These are phyloP conservation scores for Hyles euphorbiae DNA, from an alignment of 1,140 invertebrate genomes.

Conservation along the genomic window DNA sequence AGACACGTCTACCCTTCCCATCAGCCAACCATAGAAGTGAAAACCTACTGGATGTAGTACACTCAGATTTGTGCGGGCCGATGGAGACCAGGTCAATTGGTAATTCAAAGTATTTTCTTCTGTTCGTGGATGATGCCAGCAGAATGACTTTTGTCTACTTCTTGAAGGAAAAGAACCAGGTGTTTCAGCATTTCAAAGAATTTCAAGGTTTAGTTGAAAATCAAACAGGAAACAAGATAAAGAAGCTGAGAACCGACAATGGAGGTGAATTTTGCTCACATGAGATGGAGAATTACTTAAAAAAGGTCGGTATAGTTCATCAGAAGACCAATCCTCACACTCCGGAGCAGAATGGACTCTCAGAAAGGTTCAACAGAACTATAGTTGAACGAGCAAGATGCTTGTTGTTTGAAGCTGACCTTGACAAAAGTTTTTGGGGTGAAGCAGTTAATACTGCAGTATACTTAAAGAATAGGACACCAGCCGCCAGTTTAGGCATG, in stretches of 20 bases:
- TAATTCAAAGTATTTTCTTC: slow-evolving; percentile 5
- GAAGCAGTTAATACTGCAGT: slow-evolving; percentile 5
- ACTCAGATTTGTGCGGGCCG: slow-evolving; percentile 6
- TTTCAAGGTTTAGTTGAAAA: slow-evolving; percentile 1
- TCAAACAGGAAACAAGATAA: slow-evolving; percentile 6
- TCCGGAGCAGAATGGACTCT: slow-evolving; percentile 6
- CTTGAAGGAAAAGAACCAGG: slow-evolving; percentile 2
- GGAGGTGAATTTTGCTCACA: slow-evolving; percentile 10
- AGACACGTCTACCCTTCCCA: slow-evolving; percentile 5
- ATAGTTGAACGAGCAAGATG: slow-evolving; percentile 5
- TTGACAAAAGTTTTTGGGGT: slow-evolving; percentile 4
- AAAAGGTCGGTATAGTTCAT: slow-evolving; percentile 1
- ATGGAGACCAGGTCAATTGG: neutral
- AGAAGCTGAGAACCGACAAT: slow-evolving; percentile 7
- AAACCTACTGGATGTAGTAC: slow-evolving; percentile 3
- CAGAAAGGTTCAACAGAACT: slow-evolving; percentile 4
- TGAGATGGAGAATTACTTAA: neutral
- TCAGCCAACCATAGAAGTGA: neutral
- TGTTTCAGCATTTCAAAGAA: slow-evolving; percentile 6
- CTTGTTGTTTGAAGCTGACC: neutral
- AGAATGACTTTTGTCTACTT: slow-evolving; percentile 5
- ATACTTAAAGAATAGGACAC: slow-evolving; percentile 1
- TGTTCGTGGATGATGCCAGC: slow-evolving; percentile 6
- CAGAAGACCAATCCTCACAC: slow-evolving; percentile 6
- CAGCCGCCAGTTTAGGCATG: neutral